Base-by-base conservation (phyloP, 1,140 invertebrate species). In the Polypedilum vanderplanki region DNA sequence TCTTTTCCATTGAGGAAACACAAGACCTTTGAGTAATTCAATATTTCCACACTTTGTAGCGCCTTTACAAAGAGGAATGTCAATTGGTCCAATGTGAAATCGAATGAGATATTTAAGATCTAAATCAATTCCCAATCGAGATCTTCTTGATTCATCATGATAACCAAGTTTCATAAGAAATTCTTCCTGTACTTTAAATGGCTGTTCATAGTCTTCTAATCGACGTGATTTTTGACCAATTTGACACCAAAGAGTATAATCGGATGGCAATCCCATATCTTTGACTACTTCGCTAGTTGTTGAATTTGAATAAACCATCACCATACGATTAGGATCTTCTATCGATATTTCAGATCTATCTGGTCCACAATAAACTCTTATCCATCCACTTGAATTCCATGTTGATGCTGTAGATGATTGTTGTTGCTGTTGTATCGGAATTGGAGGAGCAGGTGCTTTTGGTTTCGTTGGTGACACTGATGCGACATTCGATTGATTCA, bases 1-100 rank as follows among this genome's bases (percentile, higher is more conserved):
- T 67, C 85, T 84, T 79, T 88, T 88, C 88, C 88, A 90, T 80
- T 89, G 88, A 9, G 89, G 89, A 79, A 89, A 88, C 74, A 90
- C 89, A 76, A 89, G 85, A 57, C 89, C 89, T 80, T 90, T 90
- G 64, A 90, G 80, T 20, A 90, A 84, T 20, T 87, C 82, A n/a
- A 87, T 82, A 73, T 85, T 86, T 1, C 88, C 88, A 75, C 87
- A 87, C 77, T 85, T 82, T 41, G 84, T 84, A 76, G 86, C 85
- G 24, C 85, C 85, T 22, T 80, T 80, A 12, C 79, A 79, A 7
- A 76, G 65, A 15, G 80, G 77, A 40, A 76, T 74, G 3, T 80
- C 80, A n/a, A 86, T 82, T 15, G 87, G 87, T 20, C 87, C 88
- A 33, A 87, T 82, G 78, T 88, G 87, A 82, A 89, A 88, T 18